Evolutionary conservation across 2,888 invertebrate genomes (phyloP), one percentile per base, ranked within the genome.

Genomic region (Drosophila incognita): DNA sequence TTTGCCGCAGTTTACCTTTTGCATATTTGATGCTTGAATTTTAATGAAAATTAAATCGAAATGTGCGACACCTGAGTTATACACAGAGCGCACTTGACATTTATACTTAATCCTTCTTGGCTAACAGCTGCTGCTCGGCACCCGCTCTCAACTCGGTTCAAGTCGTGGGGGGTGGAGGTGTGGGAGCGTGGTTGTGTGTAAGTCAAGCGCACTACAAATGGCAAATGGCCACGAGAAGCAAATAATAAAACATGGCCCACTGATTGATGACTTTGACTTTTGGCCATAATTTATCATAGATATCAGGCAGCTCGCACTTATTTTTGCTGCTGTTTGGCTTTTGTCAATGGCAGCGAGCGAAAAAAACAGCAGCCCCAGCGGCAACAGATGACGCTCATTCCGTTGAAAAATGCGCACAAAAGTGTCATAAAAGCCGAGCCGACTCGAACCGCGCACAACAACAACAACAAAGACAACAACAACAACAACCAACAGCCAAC

Each of bases 31-130:
- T 88, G 83, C 76, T 72, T 91, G 91, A 91, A 90, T 90, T 91
- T 90, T 90, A 91, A 90, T 94, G 90, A 90, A 90, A 90, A 90
- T 90, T 90, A 90, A 99, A 93, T 94, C 99, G 81, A 97, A 99
- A 93, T 95, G 98, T 79, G 69, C 81, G 83, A 90, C 90, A 84
- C 90, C 85, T 76, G 90, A 70, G 82, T 31, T 62, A 60, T 72
- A 56, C 54, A 49, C 31, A 2, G 71, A 72, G 75, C 78, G 81
- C 75, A 79, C 78, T 83, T 69, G 81, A 75, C 78, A 85, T 74
- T 82, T 85, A 82, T 82, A 70, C 80, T 87, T 85, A 85, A 89
- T 80, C 90, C 90, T 82, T 84, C 87, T 63, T 65, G 52, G 69
- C 53, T 56, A 61, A 35, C 77, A 77, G 72, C 59, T 69, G 64